A percentile compares a stretch with the other conserved stretches of the same genome.
Conservation (phyloP, 2,797 vertebrate genomes). For the Enteromius thamalakanensis region DNA sequence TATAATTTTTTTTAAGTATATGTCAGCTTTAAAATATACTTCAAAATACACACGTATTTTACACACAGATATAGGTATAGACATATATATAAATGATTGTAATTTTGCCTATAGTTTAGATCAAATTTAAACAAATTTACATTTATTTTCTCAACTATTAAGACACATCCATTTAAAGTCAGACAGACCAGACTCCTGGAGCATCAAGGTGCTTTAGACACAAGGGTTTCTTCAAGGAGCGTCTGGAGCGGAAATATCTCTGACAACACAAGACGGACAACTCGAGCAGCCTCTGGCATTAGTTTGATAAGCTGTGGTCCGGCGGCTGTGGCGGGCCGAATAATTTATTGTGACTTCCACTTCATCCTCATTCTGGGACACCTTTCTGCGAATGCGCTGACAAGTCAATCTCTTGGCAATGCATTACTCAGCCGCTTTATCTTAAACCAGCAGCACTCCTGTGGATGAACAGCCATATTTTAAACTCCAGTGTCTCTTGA, state of each 20-base stretch:
- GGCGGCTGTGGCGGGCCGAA: slow-evolving; percentile 26
- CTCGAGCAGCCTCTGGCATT: slow-evolving; percentile 50
- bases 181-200: neutral
- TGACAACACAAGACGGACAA: slow-evolving; percentile 57
- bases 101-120: neutral
- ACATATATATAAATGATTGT: neutral
- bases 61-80: neutral
- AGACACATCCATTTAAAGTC: neutral
- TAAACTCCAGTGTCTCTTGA: slow-evolving; percentile 35
- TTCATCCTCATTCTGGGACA: slow-evolving; percentile 57
- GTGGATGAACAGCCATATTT: slow-evolving; percentile 51
- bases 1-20: neutral
- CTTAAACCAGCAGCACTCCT: slow-evolving; percentile 57
- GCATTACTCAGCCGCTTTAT: slow-evolving; percentile 64
- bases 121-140: neutral
- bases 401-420: slow-evolving; percentile 57
- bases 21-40: neutral
- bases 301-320: slow-evolving; percentile 59
- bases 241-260: slow-evolving; percentile 29
- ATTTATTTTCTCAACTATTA: neutral
- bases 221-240: neutral
- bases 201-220: slow-evolving; percentile 34
- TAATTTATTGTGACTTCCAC: slow-evolving; percentile 58
- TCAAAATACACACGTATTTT: neutral
- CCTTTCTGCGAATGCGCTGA: slow-evolving; percentile 56